Evolutionary conservation across 2,888 invertebrate genomes (phyloP).

Genomic region (Scaptomyza caliginosa): DNA sequence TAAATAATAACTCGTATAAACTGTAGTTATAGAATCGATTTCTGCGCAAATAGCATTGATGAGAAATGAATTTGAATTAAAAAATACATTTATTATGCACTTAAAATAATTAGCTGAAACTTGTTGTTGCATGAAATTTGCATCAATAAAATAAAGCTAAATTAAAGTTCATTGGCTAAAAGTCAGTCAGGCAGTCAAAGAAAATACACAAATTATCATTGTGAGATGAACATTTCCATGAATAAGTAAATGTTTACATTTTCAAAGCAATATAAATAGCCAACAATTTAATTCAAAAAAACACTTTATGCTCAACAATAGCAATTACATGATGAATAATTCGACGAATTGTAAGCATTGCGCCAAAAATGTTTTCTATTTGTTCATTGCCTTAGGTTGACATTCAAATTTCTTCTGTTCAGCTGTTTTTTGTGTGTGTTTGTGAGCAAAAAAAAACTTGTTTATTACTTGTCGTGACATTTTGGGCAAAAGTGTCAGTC

Average conservation of each 20-base stretch:
- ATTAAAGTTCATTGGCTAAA: no score
- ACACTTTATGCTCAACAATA: background rate
- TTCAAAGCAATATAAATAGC: background rate
- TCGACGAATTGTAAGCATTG: background rate
- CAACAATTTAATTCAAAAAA: background rate
- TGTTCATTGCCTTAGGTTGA: background rate
- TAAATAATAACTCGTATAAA: background rate
- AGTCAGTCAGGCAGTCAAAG: no score
- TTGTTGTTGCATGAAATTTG: background rate
- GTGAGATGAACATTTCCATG: background rate
- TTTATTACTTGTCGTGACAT: conserved; percentile 22
- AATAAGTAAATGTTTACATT: background rate
- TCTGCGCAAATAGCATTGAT: background rate
- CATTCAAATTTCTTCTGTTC: background rate
- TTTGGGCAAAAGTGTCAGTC: background rate
- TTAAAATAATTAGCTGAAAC: background rate
- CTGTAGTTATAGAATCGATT: conserved; percentile 6
- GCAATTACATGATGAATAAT: background rate
- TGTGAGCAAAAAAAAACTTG: conserved; percentile 14
- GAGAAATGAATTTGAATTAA: background rate
- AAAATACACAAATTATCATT: background rate
- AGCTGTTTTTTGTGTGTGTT: background rate
- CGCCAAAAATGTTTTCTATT: background rate
- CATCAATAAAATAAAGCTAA: no score
- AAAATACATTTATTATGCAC: background rate